Percentiles rank a stretch among this genome's conserved stretches.
Evolutionary conservation across 2,888 invertebrate genomes (phyloP).

Genomic region (Himalopsyche kuldschensis): DNA sequence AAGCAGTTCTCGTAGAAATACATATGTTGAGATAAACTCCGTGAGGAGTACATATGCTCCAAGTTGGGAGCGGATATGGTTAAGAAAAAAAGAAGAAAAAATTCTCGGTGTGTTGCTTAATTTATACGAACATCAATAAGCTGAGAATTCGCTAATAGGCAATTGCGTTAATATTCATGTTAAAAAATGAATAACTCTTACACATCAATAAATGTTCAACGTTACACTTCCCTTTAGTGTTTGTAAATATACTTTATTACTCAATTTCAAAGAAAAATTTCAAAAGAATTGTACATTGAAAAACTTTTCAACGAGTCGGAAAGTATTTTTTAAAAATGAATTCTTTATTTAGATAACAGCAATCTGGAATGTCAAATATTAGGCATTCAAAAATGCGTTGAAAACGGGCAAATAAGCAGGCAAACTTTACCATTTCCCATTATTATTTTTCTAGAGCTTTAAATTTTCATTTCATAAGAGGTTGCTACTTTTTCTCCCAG

Average conservation of each 20-base stretch:
- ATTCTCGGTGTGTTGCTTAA: no score
- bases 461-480: slow-evolving; percentile 39
- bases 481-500: slow-evolving; percentile 42
- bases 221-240: no score
- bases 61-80: no score
- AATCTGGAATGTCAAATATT: slow-evolving; percentile 1
- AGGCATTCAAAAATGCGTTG: slow-evolving; percentile 1
- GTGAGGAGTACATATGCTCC: no score
- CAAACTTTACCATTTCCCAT: slow-evolving; percentile 32
- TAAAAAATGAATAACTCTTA: no score
- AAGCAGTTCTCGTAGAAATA: no score
- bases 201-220: no score
- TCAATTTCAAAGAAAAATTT: background rate
- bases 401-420: slow-evolving; percentile 14
- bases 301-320: background rate
- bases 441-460: slow-evolving; percentile 37
- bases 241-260: background rate
- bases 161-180: no score
- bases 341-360: background rate
- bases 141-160: no score
- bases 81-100: no score
- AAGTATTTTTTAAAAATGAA: background rate
- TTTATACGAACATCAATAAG: no score
- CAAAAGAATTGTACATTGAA: background rate
- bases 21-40: no score